Evolutionary conservation across 2,113 vertebrate genomes (phyloP).

Genomic region (Diadophis punctatus): DNA sequence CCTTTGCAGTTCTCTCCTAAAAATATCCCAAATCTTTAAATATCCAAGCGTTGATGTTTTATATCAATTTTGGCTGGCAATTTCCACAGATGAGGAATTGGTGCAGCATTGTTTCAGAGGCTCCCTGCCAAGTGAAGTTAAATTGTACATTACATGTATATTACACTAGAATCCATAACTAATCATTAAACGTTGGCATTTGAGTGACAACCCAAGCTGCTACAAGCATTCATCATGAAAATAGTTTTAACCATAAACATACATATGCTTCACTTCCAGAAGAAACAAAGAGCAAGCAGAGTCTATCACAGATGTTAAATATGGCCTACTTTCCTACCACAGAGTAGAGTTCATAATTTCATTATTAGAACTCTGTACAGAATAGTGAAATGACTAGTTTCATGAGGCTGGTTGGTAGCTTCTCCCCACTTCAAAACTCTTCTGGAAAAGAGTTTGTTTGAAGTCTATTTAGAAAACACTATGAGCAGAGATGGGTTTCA

Average conservation of each 20-base stretch:
- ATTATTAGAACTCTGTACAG: background rate
- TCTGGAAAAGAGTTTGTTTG: conserved; percentile 22
- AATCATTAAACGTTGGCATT: background rate
- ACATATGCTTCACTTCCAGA: background rate
- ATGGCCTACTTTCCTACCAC: background rate
- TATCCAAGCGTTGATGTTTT: background rate
- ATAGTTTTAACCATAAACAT: background rate
- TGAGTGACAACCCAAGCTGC: background rate
- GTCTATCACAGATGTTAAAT: background rate
- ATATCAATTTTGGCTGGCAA: background rate
- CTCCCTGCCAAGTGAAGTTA: background rate
- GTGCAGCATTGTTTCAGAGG: background rate
- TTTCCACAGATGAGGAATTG: background rate
- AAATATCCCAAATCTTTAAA: background rate
- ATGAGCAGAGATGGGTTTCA: background rate
- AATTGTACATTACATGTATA: background rate
- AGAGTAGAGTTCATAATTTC: background rate
- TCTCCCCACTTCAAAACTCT: background rate
- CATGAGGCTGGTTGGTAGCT: background rate
- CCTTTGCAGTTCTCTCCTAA: background rate
- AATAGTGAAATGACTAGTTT: background rate
- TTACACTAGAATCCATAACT: background rate
- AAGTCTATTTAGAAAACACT: conserved; percentile 41
- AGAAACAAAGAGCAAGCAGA: background rate
- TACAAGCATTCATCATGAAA: background rate